Base-by-base conservation (phyloP, 2,113 vertebrate genomes). In the Oncorhynchus clarkii region DNA sequence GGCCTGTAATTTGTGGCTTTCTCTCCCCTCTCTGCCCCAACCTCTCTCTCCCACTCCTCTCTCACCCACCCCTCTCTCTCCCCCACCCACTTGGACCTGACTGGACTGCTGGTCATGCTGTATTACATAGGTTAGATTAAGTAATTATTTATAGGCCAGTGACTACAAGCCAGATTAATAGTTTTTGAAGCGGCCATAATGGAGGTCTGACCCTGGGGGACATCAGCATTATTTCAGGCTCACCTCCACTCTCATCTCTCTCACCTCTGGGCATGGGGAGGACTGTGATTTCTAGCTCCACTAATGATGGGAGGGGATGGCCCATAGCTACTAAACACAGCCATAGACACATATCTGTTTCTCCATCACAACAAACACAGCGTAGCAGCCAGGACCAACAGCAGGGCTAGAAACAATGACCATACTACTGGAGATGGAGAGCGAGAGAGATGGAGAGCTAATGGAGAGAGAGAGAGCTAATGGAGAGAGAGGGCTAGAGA, bases 161-260 rank as follows among this genome's bases (percentile, higher is more conserved):
- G 95, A 95, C 94, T 95, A 93, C 93, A 94, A 91, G 89, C 76
- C 89, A 96, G 95, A 98, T 96, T 94, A 97, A 98, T 97, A 93
- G 94, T 94, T 96, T 96, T 95, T 93, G 92, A 95, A 96, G 94
- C 89, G 91, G 89, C 91, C 93, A 77, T 97, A 97, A 97, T 97
- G 94, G 95, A 96, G 93, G 92, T 84, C 94, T 95, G 95, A 95
- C 95, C 95, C 85, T 91, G 90, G 88, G 87, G 93, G 94, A 92
- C 95, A 94, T 93, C 91, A 92, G 92, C 94, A 95, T 96, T 97
- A 95, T 94, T 94, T 94, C 94, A 95, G 95, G 94, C 95, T 96
- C 94, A 95, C 95, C 92, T 91, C 93, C 87, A 57, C 89, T 94
- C 94, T 94, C 95, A 93, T 96, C 95, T 93, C 87, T 92, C 89